phyloP scores from a whole-genome alignment of 2,797 vertebrate species.

The Pseudochromis fuscus region DNA sequence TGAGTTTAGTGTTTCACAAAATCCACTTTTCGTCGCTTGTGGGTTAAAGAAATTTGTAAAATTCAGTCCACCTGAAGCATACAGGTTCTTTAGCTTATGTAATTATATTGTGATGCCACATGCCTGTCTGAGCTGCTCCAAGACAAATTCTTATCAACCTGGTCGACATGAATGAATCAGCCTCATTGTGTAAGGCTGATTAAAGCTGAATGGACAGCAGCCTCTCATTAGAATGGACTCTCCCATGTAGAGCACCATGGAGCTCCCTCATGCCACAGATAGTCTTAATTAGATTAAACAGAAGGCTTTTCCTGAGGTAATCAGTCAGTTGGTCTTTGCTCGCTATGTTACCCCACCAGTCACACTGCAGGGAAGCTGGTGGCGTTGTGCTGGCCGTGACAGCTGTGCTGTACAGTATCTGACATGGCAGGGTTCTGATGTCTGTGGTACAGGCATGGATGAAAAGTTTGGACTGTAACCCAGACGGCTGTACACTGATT shows the following conservation, averaged over 20 bases:
- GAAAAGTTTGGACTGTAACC: conserved; percentile 23
- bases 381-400: no score
- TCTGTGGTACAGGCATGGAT: not conserved
- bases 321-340: conserved; percentile 82
- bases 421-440: conserved; percentile 1
- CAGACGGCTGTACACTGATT: no score
- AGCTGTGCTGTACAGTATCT: no score
- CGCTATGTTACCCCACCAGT: conserved; percentile 57
- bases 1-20: conserved; percentile 25
- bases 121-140: conserved; percentile 10
- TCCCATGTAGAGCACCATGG: conserved; percentile 65
- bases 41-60: conserved; percentile 34
- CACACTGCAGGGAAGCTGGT: conserved; percentile 35
- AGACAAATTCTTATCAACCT: conserved; percentile 53
- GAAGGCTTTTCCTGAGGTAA: conserved; percentile 87
- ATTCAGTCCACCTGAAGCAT: conserved; percentile 28
- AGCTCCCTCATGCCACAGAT: conserved; percentile 77
- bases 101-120: conserved; percentile 8
- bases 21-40: conserved; percentile 14
- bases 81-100: conserved; percentile 24
- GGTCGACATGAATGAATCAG: conserved; percentile 58
- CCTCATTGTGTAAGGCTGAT: conserved; percentile 66
- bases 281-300: conserved; percentile 88
- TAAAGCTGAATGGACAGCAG: conserved; percentile 71
- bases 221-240: conserved; percentile 68